Evolutionary conservation across 2,888 invertebrate genomes (phyloP).

Genomic region (Caenorhabditis auriculariae): DNA sequence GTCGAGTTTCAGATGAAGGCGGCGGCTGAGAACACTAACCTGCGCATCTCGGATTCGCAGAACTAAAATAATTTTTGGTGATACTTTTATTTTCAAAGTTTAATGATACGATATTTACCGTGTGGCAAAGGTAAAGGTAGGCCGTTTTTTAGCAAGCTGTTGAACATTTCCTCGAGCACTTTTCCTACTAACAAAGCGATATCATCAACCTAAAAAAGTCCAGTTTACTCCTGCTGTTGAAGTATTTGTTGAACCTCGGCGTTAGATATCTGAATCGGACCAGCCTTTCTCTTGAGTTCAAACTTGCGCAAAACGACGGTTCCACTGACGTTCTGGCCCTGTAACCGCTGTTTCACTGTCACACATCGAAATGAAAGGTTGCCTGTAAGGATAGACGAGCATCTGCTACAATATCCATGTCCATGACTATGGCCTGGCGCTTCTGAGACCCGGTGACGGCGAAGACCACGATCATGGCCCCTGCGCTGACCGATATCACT

Average conservation of each 20-base stretch:
- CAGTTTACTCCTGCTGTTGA: not conserved
- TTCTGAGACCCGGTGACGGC: slow-evolving; percentile 29
- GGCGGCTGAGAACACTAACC: slow-evolving; percentile 33
- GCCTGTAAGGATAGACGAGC: slow-evolving; percentile 36
- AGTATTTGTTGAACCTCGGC: slow-evolving; percentile 15
- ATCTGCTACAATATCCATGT: slow-evolving; percentile 49
- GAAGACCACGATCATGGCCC: slow-evolving; percentile 40
- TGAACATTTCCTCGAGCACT: slow-evolving; percentile 38
- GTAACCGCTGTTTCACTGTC: not conserved
- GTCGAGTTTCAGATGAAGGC: slow-evolving; percentile 41
- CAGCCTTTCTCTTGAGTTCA: slow-evolving; percentile 33
- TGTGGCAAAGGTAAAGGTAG: slow-evolving; percentile 43
- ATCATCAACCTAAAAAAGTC: slow-evolving; percentile 26
- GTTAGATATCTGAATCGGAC: slow-evolving; percentile 30
- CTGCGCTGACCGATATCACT: slow-evolving; percentile 35
- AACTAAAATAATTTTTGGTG: slow-evolving; percentile 23
- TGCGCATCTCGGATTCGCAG: slow-evolving; percentile 37
- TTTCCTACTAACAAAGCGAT: slow-evolving; percentile 41
- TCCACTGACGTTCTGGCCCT: slow-evolving; percentile 42
- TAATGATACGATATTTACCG: slow-evolving; percentile 10
- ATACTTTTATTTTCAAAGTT: not conserved
- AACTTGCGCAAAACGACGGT: slow-evolving; percentile 41
- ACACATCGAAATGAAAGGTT: not conserved
- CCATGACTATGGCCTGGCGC: slow-evolving; percentile 42
- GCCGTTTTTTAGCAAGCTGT: slow-evolving; percentile 39